Percentiles rank a stretch among this genome's conserved stretches.
phyloP scores from a whole-genome alignment of 1,140 invertebrate genomes.

The Zaprionus capensis region DNA sequence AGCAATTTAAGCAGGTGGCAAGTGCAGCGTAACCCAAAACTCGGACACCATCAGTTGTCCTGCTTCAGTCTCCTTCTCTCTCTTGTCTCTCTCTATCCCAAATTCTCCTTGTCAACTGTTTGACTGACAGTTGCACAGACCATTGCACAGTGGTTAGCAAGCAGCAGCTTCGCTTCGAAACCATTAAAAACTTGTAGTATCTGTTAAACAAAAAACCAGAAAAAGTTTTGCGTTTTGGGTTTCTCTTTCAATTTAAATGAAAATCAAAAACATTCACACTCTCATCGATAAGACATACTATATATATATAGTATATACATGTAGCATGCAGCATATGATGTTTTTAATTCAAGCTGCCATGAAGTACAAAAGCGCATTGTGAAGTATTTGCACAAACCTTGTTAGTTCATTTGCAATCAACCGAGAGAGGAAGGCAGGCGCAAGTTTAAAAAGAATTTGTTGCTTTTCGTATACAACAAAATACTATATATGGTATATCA shows the following conservation, averaged over 20 bases:
- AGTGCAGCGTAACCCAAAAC: constrained; percentile 7
- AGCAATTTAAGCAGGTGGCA: constrained; percentile 24
- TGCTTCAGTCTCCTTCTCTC: neutral
- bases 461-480: neutral
- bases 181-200: neutral
- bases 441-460: neutral
- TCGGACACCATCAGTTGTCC: neutral
- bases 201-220: neutral
- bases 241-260: neutral
- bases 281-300: neutral
- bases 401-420: neutral
- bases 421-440: neutral
- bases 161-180: neutral
- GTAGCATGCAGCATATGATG: neutral
- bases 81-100: neutral
- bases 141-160: neutral
- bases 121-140: constrained; percentile 1
- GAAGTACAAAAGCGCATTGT: neutral
- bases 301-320: neutral
- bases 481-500: neutral
- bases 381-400: neutral
- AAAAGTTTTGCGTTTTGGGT: neutral
- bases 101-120: neutral
- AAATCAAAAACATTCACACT: neutral
- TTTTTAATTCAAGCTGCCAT: neutral